These are phyloP conservation scores for Tipula unca DNA, from an alignment of 2,888 invertebrate species.

Conservation along the genomic window DNA sequence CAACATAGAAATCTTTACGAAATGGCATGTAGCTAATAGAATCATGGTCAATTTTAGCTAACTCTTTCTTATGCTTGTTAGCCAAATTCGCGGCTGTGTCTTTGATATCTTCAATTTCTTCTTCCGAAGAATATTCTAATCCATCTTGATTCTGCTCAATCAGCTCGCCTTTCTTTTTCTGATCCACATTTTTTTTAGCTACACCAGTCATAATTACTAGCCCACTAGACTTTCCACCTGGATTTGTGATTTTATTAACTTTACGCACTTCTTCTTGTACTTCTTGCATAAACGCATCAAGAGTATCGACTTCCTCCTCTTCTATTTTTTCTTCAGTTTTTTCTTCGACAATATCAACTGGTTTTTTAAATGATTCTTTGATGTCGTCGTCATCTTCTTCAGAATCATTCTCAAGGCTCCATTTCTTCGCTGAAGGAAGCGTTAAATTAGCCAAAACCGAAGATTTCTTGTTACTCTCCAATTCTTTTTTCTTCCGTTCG, in stretches of 20 bases:
- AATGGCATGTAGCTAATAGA: slow-evolving; percentile 81
- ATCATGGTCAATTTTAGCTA: slow-evolving; percentile 87
- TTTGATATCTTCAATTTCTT: slow-evolving; percentile 90
- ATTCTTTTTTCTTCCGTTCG: slow-evolving; percentile 80
- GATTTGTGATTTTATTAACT: slow-evolving; percentile 40
- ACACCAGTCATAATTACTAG: slow-evolving; percentile 77
- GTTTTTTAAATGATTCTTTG: slow-evolving; percentile 47
- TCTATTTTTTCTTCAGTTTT: slow-evolving; percentile 41
- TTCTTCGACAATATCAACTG: slow-evolving; percentile 34
- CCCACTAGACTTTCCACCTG: slow-evolving; percentile 46
- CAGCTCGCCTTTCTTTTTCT: slow-evolving; percentile 89
- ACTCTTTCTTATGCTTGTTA: slow-evolving; percentile 84
- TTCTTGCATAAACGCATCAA: slow-evolving; percentile 97
- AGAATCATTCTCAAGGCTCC: slow-evolving; percentile 94
- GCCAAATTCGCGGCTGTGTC: slow-evolving; percentile 81
- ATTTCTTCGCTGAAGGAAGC: slow-evolving; percentile 64
- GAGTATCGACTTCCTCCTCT: slow-evolving; percentile 83
- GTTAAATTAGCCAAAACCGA: slow-evolving; percentile 42
- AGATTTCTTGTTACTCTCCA: slow-evolving; percentile 68
- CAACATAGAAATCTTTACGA: slow-evolving; percentile 94
- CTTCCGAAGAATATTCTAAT: slow-evolving; percentile 94
- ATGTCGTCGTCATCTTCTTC: slow-evolving; percentile 68
- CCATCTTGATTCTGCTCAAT: slow-evolving; percentile 99
- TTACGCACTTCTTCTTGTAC: slow-evolving; percentile 49
- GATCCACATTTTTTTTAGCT: slow-evolving; percentile 63